Conservation (phyloP, 2,797 vertebrate species). For the Leucoraja ocellata region DNA sequence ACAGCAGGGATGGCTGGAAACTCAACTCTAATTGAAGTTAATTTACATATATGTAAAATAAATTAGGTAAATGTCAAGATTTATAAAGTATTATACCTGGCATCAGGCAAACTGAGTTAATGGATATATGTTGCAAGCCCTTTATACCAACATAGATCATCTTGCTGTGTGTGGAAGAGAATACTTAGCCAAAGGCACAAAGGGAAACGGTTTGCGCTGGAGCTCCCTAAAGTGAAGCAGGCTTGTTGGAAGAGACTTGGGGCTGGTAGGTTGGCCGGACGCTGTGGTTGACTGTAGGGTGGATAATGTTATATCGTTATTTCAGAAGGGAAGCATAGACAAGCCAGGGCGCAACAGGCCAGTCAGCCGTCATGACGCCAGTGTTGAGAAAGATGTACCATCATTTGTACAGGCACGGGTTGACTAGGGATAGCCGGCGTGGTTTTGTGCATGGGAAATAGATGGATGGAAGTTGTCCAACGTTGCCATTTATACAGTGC, state of each 20-base stretch:
- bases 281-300: not conserved
- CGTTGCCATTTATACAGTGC: too few species aligned
- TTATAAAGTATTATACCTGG: not conserved
- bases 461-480: too few species aligned
- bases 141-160: not conserved
- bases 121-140: not conserved
- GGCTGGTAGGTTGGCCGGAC: not conserved
- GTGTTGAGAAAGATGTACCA: too few species aligned
- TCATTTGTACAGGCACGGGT: too few species aligned
- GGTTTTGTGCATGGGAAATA: too few species aligned
- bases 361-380: too few species aligned
- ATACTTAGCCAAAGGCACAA: not conserved
- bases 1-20: not conserved
- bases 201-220: not conserved
- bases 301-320: not conserved
- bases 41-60: conserved; percentile 31
- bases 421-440: too few species aligned
- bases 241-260: not conserved
- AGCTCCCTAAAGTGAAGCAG: too few species aligned
- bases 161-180: not conserved
- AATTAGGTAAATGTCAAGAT: conserved; percentile 2
- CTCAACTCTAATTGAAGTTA: conserved; percentile 8
- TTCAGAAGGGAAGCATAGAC: too few species aligned
- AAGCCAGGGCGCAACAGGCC: too few species aligned
- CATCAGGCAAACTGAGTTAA: conserved; percentile 5